Evolutionary conservation across 2,113 vertebrate genomes (phyloP), one percentile per base, ranked within the genome.

Genomic region (Zapornia atra): DNA sequence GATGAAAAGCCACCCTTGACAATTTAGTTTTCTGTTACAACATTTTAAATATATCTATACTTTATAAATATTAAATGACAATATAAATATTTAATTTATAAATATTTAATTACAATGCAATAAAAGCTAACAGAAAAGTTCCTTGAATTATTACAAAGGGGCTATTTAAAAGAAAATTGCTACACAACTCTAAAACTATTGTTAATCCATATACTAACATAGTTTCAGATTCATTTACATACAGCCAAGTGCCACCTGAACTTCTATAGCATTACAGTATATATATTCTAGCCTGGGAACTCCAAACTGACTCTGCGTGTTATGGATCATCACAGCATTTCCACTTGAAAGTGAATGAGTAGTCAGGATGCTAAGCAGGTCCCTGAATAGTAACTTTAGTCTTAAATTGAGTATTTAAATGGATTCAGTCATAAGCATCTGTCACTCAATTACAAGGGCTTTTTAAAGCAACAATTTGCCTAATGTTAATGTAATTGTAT

Each of bases 371-470:
- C 57, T 84, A 73, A 78, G 51, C 36, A 81, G 51, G 59, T 77
- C 44, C 73, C 66, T 82, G 53, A 82, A 70, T 38, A 82, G 66
- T 17, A 76, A 44, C 51, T 78, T 69, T 15, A 89, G 56, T 61
- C 21, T 83, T 79, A 77, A 10, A 60, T n/a, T 64, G 80, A 82
- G 63, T 81, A 71, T 90, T 96, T 92, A 61, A 96, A 91, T 36
- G 9, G 60, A 79, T 88, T 78, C 60, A 72, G 31, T 34, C 31
- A 31, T 38, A 91, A 86, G 71, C n/a, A 73, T 31, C 71, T 76
- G 22, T 61, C 86, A 89, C 42, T 63, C 66, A 82, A 20, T 82
- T 97, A 90, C 53, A 76, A 69, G 53, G 54, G 51, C 60, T 81
- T 94, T 75, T 71, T 71, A 78, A 89, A 85, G 57, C 22, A 92